These are phyloP conservation scores for Sebastes trivittatus DNA, from an alignment of 2,797 vertebrate species.

Conservation along the genomic window DNA sequence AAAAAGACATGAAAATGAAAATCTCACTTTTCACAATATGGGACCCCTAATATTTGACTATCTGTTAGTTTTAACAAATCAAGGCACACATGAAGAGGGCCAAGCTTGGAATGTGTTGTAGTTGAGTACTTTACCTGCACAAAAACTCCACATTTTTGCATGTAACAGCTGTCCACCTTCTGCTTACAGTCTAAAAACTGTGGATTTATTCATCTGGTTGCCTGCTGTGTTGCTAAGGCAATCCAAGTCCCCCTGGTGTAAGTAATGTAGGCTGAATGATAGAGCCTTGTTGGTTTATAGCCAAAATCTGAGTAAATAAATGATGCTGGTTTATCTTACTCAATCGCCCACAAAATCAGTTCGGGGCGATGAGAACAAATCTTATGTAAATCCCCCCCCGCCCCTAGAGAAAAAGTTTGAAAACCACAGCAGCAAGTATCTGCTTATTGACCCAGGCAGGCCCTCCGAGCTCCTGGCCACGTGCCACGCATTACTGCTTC, in stretches of 20 bases:
- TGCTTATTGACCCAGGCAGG: conserved; percentile 65
- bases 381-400: conserved; percentile 46
- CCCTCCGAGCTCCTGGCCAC: conserved; percentile 61
- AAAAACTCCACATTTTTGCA: neutral
- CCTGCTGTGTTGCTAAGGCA: conserved; percentile 3
- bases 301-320: conserved; percentile 51
- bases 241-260: neutral
- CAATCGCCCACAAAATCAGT: conserved; percentile 47
- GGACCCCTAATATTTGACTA: no score
- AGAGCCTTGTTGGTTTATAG: conserved; percentile 24
- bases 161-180: neutral
- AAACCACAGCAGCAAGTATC: conserved; percentile 57
- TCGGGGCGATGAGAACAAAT: conserved; percentile 34
- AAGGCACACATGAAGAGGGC: neutral
- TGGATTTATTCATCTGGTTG: neutral
- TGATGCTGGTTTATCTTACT: conserved; percentile 43
- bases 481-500: conserved; percentile 66
- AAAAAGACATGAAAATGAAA: no score
- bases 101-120: neutral
- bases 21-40: no score
- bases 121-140: neutral
- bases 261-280: conserved; percentile 19
- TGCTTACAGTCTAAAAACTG: neutral
- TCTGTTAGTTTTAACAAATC: neutral
- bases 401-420: conserved; percentile 53